Conservation (phyloP, 2,797 vertebrate genomes). For the Huso huso region DNA sequence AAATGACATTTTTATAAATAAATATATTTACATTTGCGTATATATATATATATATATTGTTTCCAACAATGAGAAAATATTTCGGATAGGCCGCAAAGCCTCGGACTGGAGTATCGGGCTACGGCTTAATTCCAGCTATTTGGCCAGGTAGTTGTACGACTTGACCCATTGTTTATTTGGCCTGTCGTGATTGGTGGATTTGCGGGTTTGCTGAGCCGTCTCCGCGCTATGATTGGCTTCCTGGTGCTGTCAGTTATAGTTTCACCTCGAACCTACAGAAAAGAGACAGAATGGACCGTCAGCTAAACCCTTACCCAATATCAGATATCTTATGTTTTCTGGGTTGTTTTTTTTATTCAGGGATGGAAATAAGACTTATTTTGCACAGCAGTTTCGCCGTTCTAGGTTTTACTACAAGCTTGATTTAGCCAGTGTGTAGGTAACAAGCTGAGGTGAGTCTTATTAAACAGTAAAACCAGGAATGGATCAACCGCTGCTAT, state of each 20-base stretch:
- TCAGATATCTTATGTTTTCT: background rate
- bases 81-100: slow-evolving; percentile 5
- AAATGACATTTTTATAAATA: too few relatives aligned
- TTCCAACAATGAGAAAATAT: background rate
- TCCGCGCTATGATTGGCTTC: background rate
- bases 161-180: background rate
- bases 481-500: too few relatives aligned
- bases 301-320: background rate
- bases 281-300: background rate
- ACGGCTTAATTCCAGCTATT: background rate
- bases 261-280: background rate
- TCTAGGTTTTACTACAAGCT: too few relatives aligned
- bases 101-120: background rate
- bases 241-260: background rate
- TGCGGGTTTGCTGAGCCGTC: too few relatives aligned
- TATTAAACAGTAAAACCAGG: too few relatives aligned
- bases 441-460: too few relatives aligned
- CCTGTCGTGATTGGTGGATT: background rate
- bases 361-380: background rate
- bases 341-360: background rate
- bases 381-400: too few relatives aligned
- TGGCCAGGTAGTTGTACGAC: background rate
- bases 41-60: too few relatives aligned
- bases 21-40: too few relatives aligned
- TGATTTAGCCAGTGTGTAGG: too few relatives aligned